These are phyloP conservation scores for Perithous albicinctus DNA, from an alignment of 2,888 invertebrate genomes.

Conservation along the genomic window DNA sequence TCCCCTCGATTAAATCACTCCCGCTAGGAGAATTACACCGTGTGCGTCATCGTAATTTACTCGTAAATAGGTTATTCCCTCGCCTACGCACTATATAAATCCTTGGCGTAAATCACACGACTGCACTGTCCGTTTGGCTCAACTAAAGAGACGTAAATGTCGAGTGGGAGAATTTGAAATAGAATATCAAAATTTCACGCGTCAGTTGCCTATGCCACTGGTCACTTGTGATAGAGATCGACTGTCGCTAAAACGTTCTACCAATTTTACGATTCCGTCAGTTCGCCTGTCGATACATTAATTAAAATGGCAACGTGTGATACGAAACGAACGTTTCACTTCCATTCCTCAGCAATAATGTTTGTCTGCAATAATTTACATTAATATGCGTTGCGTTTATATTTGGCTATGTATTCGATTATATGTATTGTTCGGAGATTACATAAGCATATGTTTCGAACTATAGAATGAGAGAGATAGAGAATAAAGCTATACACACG, in stretches of 20 bases:
- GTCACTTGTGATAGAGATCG: background rate
- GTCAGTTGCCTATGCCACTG: background rate
- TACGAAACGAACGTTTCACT: slow-evolving; percentile 1
- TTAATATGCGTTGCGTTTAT: background rate
- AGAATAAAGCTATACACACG: background rate
- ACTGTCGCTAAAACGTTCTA: slow-evolving; percentile 3
- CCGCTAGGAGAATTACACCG: background rate
- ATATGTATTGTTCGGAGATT: too few species aligned
- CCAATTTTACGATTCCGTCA: slow-evolving; percentile 9
- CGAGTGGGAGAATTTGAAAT: background rate
- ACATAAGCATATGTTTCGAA: background rate
- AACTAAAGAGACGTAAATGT: background rate
- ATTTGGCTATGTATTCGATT: too few species aligned
- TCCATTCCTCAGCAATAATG: background rate
- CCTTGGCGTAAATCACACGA: background rate
- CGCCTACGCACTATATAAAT: background rate
- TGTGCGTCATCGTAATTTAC: background rate
- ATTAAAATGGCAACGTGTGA: slow-evolving; percentile 69
- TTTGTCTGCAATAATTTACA: background rate
- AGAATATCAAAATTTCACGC: background rate
- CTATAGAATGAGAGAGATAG: too few species aligned
- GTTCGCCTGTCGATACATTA: slow-evolving; percentile 73
- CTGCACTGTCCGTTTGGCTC: background rate
- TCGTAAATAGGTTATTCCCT: background rate
- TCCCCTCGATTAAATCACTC: background rate